Evolutionary conservation across 2,888 invertebrate species (phyloP).

Genomic region (Scelioninae gen. 2): DNA sequence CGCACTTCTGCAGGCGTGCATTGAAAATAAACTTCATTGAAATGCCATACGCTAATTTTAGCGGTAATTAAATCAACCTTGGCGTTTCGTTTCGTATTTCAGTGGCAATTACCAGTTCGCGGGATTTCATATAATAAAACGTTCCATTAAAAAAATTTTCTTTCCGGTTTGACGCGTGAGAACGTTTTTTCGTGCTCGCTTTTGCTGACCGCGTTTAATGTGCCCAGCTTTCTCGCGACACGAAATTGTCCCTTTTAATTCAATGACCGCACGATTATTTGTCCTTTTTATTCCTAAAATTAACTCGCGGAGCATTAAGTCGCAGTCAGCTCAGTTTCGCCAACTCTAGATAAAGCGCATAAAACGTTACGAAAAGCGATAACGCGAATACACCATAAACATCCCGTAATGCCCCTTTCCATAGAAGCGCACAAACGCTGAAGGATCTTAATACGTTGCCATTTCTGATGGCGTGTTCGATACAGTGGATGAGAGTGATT

Average conservation of each 20-base stretch:
- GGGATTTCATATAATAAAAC: neutral
- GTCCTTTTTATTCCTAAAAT: constrained; percentile 16
- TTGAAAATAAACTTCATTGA: constrained; percentile 5
- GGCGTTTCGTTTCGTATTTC: neutral
- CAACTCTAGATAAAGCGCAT: constrained; percentile 6
- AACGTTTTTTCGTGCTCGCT: neutral
- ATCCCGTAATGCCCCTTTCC: constrained; percentile 67
- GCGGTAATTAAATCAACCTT: neutral
- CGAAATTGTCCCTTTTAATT: neutral
- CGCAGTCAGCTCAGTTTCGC: constrained; percentile 11
- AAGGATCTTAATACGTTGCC: constrained; percentile 63
- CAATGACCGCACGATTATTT: neutral
- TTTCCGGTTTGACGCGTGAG: neutral
- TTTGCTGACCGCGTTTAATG: neutral
- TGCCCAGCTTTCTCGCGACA: neutral
- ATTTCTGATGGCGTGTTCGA: constrained; percentile 57
- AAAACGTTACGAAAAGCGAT: constrained; percentile 12
- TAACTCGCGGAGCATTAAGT: constrained; percentile 2
- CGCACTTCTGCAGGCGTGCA: neutral
- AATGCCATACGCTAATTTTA: neutral
- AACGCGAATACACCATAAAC: constrained; percentile 60
- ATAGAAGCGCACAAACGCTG: constrained; percentile 64
- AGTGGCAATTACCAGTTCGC: constrained; percentile 4
- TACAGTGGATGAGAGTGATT: constrained; percentile 66
- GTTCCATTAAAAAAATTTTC: neutral